Evolutionary conservation across 37 sponge, comb jelly and placozoan species (phyloP).

Genomic region (Chondrosia reniformis): DNA sequence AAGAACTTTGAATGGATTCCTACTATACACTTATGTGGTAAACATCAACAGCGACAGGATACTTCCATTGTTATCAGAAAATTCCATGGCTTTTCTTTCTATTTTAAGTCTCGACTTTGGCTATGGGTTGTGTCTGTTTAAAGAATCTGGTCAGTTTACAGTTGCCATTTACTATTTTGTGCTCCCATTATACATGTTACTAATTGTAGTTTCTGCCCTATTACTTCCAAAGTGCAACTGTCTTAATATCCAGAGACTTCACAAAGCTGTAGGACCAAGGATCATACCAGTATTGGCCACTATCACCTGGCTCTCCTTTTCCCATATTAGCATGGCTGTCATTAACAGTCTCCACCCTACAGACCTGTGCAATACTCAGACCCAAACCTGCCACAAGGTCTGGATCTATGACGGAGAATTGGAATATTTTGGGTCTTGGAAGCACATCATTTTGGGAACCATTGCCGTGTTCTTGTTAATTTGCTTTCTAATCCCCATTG

Average conservation of each 20-base stretch:
- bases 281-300: slow-evolving; percentile 35
- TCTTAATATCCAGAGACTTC: background rate
- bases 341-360: background rate
- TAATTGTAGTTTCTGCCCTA: slow-evolving; percentile 12
- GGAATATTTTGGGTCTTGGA: background rate
- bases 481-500: slow-evolving; percentile 16
- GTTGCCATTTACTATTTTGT: slow-evolving; percentile 10
- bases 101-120: no score
- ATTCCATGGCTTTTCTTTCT: no score
- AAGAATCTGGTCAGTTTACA: slow-evolving; percentile 26
- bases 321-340: background rate
- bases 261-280: background rate
- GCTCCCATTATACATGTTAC: slow-evolving; percentile 34
- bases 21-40: slow-evolving; percentile 39
- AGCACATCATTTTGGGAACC: slow-evolving; percentile 18
- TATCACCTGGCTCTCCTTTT: slow-evolving; percentile 8
- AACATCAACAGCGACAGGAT: no score
- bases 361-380: background rate
- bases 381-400: background rate
- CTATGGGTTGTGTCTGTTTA: slow-evolving; percentile 47
- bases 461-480: background rate
- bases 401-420: slow-evolving; percentile 25
- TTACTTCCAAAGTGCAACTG: background rate
- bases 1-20: slow-evolving; percentile 32
- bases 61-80: no score